phyloP scores from a whole-genome alignment of 1,140 invertebrate species.

The Heterodera carotae region DNA sequence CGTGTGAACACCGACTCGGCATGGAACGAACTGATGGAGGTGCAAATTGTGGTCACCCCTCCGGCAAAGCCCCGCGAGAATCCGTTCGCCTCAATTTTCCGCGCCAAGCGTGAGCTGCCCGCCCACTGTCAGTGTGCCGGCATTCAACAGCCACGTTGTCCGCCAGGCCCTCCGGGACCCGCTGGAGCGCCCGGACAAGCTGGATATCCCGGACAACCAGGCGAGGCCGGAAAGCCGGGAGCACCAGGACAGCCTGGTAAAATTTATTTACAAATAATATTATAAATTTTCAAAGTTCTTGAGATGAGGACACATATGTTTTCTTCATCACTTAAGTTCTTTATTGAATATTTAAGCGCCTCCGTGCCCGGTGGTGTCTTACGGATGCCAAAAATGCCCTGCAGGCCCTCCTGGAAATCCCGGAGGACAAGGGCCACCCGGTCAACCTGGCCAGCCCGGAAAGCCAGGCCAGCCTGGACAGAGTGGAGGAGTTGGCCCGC shows the following conservation, averaged over 20 bases:
- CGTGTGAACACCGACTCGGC: conserved; percentile 47
- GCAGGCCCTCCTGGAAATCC: conserved; percentile 39
- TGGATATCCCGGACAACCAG: conserved; percentile 34
- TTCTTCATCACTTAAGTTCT: too few relatives aligned
- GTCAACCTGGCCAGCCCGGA: background rate
- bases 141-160: conserved; percentile 15
- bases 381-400: conserved; percentile 26
- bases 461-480: conserved; percentile 26
- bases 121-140: conserved; percentile 12
- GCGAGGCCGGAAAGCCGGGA: conserved; percentile 16
- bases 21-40: conserved; percentile 53
- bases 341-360: background rate
- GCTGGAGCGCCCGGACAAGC: conserved; percentile 31
- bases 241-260: conserved; percentile 15
- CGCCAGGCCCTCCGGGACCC: conserved; percentile 36
- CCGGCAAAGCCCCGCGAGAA: conserved; percentile 44
- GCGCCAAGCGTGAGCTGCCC: conserved; percentile 34
- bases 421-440: conserved; percentile 15
- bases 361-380: conserved; percentile 14
- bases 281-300: too few relatives aligned
- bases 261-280: background rate
- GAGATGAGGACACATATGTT: too few relatives aligned
- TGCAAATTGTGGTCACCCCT: conserved; percentile 48
- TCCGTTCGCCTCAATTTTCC: conserved; percentile 50
- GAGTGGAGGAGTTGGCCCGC: conserved; percentile 8